Evolutionary conservation across 2,888 invertebrate species (phyloP).

Genomic region (Yponomeuta evonymella): DNA sequence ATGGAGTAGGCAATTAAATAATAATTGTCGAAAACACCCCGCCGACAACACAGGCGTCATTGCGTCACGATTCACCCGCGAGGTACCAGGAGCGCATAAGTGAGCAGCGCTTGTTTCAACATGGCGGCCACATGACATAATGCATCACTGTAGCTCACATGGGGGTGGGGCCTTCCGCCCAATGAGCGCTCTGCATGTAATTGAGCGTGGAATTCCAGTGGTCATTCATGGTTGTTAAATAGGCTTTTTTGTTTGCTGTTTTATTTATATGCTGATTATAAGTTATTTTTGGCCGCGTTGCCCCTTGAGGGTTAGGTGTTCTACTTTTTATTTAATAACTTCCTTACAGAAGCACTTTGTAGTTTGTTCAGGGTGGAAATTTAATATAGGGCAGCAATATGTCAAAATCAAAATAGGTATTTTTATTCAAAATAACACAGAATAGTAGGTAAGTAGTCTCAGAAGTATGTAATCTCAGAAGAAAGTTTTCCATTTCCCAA

Average conservation of each 20-base stretch:
- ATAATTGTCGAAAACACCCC: too few species aligned
- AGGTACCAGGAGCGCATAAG: conserved; percentile 44
- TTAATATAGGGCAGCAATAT: too few species aligned
- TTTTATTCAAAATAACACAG: too few species aligned
- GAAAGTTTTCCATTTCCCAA: too few species aligned
- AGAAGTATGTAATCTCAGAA: too few species aligned
- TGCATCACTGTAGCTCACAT: not conserved
- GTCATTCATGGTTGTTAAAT: not conserved
- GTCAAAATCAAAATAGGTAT: too few species aligned
- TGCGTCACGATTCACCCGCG: conserved; percentile 39
- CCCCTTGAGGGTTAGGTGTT: not conserved
- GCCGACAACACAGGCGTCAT: not conserved
- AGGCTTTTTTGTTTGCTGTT: not conserved
- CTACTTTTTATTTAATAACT: too few species aligned
- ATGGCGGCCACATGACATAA: conserved; percentile 8
- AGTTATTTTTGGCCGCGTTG: not conserved
- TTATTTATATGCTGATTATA: not conserved
- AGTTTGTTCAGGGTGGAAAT: too few species aligned
- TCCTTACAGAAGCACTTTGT: too few species aligned
- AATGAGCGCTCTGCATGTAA: conserved; percentile 6
- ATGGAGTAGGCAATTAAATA: too few species aligned
- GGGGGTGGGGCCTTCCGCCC: conserved; percentile 20
- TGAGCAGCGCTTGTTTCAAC: conserved; percentile 23
- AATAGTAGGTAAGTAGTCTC: too few species aligned
- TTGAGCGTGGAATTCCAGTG: not conserved